Evolutionary conservation across 2,113 vertebrate species (phyloP), one percentile per base, ranked within the genome.

Genomic region (Clarias batrachus): DNA sequence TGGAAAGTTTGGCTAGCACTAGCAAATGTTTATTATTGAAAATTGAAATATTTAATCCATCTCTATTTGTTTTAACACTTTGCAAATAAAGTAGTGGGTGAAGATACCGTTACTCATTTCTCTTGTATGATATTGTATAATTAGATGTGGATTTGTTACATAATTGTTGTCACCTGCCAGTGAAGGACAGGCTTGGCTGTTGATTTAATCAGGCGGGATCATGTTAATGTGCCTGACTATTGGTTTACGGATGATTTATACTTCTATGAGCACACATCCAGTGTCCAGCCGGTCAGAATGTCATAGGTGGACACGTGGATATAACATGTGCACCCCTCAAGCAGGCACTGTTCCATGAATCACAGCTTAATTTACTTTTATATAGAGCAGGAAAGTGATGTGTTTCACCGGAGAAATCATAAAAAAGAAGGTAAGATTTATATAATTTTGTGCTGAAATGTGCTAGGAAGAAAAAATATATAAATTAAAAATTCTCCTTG

Each of bases 11-110:
- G 19, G 30, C 74, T 48, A 57, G 60, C 78, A 33, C 59, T 25
- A 52, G 65, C 83, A 57, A 25, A 82, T 41, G 37, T 41, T 41
- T 33, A 33, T 33, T 33, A 33, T 33, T 33, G 30, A 33, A 33
- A 33, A 33, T 33, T 33, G 30, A 33, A 33, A 33, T 33, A 33
- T 33, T 89, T 85, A 86, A 82, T 57, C 84, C 86, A 80, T 86
- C 79, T 85, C 81, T 59, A 85, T 79, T 88, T 56, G 70, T 25
- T 21, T 60, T 89, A 84, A 87, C 86, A 84, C 88, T 89, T 88
- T 84, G 66, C 82, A 59, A 19, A 54, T 19, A 88, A 90, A 89
- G 33, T 37, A 37, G 33, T 37, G 81, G 33, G 73, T 57, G 68
- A 85, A 86, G 82, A 88, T 84, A 82, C 81, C 66, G 27, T 87